Evolutionary conservation across 2,888 invertebrate genomes (phyloP), one percentile per base, ranked within the genome.

Genomic region (Volucella bombylans): DNA sequence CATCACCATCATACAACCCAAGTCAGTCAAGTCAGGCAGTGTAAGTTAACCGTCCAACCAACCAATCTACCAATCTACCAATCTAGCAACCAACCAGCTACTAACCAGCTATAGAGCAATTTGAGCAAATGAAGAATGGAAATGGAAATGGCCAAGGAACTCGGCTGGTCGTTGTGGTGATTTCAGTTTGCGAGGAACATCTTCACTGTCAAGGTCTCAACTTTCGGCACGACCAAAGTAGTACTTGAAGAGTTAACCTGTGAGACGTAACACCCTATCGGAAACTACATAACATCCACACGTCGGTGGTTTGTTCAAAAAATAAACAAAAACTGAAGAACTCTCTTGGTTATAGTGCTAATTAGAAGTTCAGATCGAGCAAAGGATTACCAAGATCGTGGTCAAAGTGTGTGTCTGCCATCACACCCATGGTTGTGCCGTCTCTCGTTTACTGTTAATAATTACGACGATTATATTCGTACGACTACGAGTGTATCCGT

Each of bases 131-230:
- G 77, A 81, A 85, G 85, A 85, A 85, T 23, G 23, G 23, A 31
- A 31, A 31, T 89, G 87, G 87, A 87, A 88, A 88, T 89, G 89
- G 87, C 89, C 88, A 88, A 89, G 88, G 90, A 89, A 89, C 86
- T 88, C 89, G 88, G 89, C 88, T 88, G 86, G 86, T 87, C 87
- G 83, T 83, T 86, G 82, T 83, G 87, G 85, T 87, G 82, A 86
- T 86, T 89, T 90, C 90, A 91, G 91, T 91, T 89, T 89, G 89
- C 88, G 90, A 90, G 90, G 89, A 91, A 89, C 91, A 89, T 91
- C 92, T 90, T 90, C 92, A 92, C 91, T 92, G 92, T 92, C 92
- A 92, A 92, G 92, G 92, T 91, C 91, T 91, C 89, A 89, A 90
- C 74, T 89, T 91, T 90, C 90, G 73, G 67, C 55, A 73, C 68